Base-by-base conservation (phyloP, 2,797 vertebrate species). In the Phoebastria nigripes region DNA sequence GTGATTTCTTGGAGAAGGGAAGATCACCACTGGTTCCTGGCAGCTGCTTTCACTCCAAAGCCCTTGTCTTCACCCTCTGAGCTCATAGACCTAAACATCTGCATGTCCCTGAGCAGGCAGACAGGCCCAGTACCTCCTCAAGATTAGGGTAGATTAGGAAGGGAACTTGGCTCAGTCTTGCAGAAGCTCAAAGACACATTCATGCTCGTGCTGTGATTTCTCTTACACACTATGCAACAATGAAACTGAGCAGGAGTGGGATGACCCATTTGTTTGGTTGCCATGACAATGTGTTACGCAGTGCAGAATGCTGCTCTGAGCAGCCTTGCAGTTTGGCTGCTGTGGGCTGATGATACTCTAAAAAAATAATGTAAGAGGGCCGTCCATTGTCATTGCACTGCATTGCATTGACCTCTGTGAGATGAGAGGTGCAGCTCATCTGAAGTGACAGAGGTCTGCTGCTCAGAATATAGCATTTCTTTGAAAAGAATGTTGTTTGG, bases 231-330 rank as follows among this genome's bases (percentile, higher is more conserved):
- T 1, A 2, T 20, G 37, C 69, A 70, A 93, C 91, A 95, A 88
- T 63, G 86, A 94, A 79, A 93, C 15, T 0, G 10, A 89, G 51
- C 84, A 74, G 89, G 84, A 87, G 90, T 84, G 86, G 81, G 94
- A 81, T 87, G 96, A 94, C 90, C 96, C 92, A 63, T 89, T 96
- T 95, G 96, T 93, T 91, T 96, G 56, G 97, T 97, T 97, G 83
- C 91, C 93, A 96, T 97, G 96, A 92, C 96, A 88, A 88, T 84
- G 21, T 42, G 58, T 47, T 96, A 78, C 63, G 49, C 76, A 49
- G 82, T 4, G 1, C 59, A 79, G 74, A 95, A 55, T 0, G 4
- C 59, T 82, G 76, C 67, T 95, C 78, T 52, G 77, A 90, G 67
- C 51, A 87, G n/a, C 58, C 47, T 87, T 84, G 92, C 55, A 84